phyloP scores from a whole-genome alignment of 1,140 invertebrate species.

The Diachasmimorpha longicaudata region DNA sequence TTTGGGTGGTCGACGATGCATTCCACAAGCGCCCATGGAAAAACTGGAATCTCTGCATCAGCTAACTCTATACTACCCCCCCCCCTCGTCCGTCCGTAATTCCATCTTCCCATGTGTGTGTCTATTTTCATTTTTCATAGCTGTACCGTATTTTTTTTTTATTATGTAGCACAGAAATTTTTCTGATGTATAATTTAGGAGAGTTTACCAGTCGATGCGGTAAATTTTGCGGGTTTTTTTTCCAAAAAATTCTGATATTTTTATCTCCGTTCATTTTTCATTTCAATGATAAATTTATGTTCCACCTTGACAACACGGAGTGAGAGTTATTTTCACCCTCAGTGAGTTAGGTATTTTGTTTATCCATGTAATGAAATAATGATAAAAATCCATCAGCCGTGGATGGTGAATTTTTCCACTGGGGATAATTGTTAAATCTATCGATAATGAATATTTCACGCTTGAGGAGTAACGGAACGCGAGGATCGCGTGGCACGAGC shows the following conservation, averaged over 20 bases:
- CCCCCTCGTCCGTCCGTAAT: too few species aligned
- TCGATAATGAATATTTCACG: constrained; percentile 55
- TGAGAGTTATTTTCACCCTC: neutral
- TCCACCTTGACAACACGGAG: neutral
- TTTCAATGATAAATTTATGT: neutral
- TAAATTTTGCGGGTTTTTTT: too few species aligned
- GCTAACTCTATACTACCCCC: constrained; percentile 17
- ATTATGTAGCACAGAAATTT: too few species aligned
- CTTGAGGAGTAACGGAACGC: neutral
- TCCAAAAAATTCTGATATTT: too few species aligned
- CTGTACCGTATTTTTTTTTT: neutral
- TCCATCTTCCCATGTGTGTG: constrained; percentile 11
- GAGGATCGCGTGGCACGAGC: constrained; percentile 3
- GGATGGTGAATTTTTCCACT: neutral
- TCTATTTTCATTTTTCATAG: neutral
- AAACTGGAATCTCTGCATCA: constrained; percentile 28
- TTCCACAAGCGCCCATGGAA: constrained; percentile 29
- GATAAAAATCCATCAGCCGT: neutral
- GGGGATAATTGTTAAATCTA: neutral
- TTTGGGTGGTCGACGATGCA: constrained; percentile 30
- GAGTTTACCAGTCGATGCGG: too few species aligned
- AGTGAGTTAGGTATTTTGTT: neutral
- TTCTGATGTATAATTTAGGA: too few species aligned
- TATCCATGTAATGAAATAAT: neutral
- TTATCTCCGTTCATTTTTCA: neutral